Conservation (phyloP, 2,888 invertebrate species). For the Nowickia ferox region DNA sequence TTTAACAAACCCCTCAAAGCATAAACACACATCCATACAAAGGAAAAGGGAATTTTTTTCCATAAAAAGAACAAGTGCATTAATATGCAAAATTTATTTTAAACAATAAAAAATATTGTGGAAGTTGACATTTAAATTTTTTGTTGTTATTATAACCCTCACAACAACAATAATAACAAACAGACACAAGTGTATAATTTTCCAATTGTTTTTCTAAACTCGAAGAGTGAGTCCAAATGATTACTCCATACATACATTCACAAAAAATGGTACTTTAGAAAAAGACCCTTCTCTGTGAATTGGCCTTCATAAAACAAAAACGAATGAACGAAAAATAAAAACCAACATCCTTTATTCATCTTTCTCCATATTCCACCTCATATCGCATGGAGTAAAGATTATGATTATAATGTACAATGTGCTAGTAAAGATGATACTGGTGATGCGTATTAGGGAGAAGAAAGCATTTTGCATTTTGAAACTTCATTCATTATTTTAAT, state of each 20-base stretch:
- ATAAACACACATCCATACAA: background rate
- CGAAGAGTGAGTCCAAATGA: slow-evolving; percentile 30
- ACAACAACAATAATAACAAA: slow-evolving; percentile 44
- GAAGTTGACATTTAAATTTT: slow-evolving; percentile 70
- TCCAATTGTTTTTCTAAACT: slow-evolving; percentile 80
- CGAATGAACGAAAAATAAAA: background rate
- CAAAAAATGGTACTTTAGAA: slow-evolving; percentile 56
- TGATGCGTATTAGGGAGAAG: slow-evolving; percentile 71
- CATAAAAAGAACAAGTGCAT: slow-evolving; percentile 70
- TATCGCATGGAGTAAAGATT: slow-evolving; percentile 56
- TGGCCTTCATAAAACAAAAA: slow-evolving; percentile 45
- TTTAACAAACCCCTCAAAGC: slow-evolving; percentile 32
- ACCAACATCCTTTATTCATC: slow-evolving; percentile 41
- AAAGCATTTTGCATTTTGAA: slow-evolving; percentile 76
- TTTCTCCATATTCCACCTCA: slow-evolving; percentile 49
- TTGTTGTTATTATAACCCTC: slow-evolving; percentile 63
- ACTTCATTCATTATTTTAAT: slow-evolving; percentile 82
- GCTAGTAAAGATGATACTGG: slow-evolving; percentile 44
- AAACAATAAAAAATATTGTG: slow-evolving; percentile 69
- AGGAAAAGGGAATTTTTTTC: slow-evolving; percentile 27
- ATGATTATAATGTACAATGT: slow-evolving; percentile 67
- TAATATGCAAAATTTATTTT: slow-evolving; percentile 72
- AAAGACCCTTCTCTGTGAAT: slow-evolving; percentile 47
- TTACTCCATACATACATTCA: slow-evolving; percentile 22
- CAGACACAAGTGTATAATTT: slow-evolving; percentile 81